Percentiles rank a stretch among this genome's conserved stretches.
Evolutionary conservation across 2,888 invertebrate species (phyloP).

Genomic region (Eubasilissa splendida): DNA sequence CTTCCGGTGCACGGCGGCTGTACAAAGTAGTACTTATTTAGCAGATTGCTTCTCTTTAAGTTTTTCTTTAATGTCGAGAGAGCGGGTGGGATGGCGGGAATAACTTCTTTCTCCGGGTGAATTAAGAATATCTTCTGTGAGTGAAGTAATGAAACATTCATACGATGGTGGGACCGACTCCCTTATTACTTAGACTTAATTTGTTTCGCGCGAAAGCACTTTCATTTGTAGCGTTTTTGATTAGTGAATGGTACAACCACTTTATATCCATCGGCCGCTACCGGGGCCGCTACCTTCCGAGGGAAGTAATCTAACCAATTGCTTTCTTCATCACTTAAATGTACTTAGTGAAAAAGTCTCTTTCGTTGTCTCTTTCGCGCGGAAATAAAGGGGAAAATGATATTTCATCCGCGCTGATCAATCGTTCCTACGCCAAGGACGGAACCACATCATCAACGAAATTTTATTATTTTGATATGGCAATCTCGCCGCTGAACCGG

Average conservation of each 20-base stretch:
- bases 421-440: no score
- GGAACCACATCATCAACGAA: no score
- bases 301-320: slow-evolving; percentile 49
- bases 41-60: slow-evolving; percentile 75
- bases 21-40: slow-evolving; percentile 69
- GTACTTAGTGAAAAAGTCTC: slow-evolving; percentile 39
- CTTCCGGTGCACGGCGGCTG: slow-evolving; percentile 3
- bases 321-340: slow-evolving; percentile 50
- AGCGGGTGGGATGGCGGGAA: slow-evolving; percentile 60
- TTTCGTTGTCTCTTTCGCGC: slow-evolving; percentile 4
- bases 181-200: slow-evolving; percentile 57
- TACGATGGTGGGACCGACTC: slow-evolving; percentile 56
- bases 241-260: slow-evolving; percentile 50
- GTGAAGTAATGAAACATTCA: slow-evolving; percentile 58
- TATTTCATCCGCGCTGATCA: no score
- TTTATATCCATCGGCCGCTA: slow-evolving; percentile 44
- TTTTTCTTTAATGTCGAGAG: slow-evolving; percentile 71
- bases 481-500: no score
- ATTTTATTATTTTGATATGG: no score
- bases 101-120: slow-evolving; percentile 58
- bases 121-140: slow-evolving; percentile 56
- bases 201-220: slow-evolving; percentile 56
- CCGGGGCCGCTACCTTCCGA: slow-evolving; percentile 33
- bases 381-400: no score
- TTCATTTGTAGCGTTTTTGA: slow-evolving; percentile 58